phyloP scores from a whole-genome alignment of 1,140 invertebrate species.

The Lordiphosa stackelbergi region DNA sequence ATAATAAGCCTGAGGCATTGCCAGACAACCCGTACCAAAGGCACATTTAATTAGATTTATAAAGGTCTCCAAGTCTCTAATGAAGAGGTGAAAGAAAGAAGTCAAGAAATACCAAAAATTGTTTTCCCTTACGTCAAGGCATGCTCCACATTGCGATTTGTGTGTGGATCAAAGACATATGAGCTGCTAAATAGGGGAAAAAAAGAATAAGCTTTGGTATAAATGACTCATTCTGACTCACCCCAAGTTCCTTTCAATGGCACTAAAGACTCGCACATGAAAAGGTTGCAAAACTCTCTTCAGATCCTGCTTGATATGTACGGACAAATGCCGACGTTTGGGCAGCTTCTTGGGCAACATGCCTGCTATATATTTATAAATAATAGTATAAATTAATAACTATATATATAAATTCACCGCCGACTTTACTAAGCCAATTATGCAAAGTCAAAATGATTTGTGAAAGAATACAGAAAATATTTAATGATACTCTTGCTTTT shows the following conservation, averaged over 20 bases:
- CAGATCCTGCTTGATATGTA: slow-evolving; percentile 9
- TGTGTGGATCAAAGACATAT: slow-evolving; percentile 11
- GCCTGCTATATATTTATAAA: not conserved
- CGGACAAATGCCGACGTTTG: slow-evolving; percentile 15
- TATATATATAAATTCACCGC: slow-evolving; percentile 25
- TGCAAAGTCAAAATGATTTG: slow-evolving; percentile 33
- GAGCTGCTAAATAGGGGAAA: slow-evolving; percentile 7
- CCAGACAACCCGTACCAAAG: slow-evolving; percentile 52
- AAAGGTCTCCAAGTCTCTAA: slow-evolving; percentile 44
- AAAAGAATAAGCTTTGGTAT: too few relatives aligned
- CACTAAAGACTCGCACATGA: not conserved
- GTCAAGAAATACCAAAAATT: not conserved
- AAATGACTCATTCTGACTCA: slow-evolving; percentile 18
- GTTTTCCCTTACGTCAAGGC: slow-evolving; percentile 31
- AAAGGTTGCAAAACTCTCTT: not conserved
- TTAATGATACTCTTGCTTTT: not conserved
- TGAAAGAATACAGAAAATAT: not conserved
- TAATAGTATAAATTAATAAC: not conserved
- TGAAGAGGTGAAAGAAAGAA: not conserved
- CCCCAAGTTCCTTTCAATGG: slow-evolving; percentile 25
- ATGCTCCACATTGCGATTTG: not conserved
- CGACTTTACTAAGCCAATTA: slow-evolving; percentile 39
- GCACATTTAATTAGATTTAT: slow-evolving; percentile 45
- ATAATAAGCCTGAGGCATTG: slow-evolving; percentile 42
- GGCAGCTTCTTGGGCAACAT: slow-evolving; percentile 6